Base-by-base conservation (phyloP, 2,888 invertebrate species). In the Aphidius colemani region DNA sequence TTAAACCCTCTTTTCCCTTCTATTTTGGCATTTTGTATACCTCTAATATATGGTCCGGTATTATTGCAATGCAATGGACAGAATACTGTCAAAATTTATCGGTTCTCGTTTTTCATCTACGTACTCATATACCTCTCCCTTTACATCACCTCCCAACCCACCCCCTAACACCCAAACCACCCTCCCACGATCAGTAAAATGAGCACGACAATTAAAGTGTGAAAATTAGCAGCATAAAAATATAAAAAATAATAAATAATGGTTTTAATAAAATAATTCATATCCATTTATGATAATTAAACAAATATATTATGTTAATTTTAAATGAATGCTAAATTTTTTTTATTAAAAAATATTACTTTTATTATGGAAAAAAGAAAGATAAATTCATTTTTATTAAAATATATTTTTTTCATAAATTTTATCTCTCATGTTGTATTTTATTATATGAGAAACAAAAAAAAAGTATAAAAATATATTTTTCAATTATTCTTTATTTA, bases 11-110 rank as follows among this genome's bases (percentile, higher is more conserved):
- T 58, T 67, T 45, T 59, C 10, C 55, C 66, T 56, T 59, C 8
- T 48, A 59, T 55, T 40, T 41, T 44, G 58, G n/a, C 53, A 7
- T 55, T 63, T 74, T 77, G 59, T 70, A 67, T 68, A 67, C 67
- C 68, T 67, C 78, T 82, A 82, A 82, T 82, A 82, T 82, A 82
- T 80, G 82, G 79, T 79, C 75, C 79, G 75, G 80, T 82, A 82
- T 82, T 82, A 82, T 82, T 82, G 82, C 82, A 78, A 81, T 82
- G 82, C 81, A 81, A 81, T 80, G 80, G 82, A 82, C 81, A 81
- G 82, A 82, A 81, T 80, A 81, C 80, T 82, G 82, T 82, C 82
- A 81, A 82, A 82, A 82, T 82, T 82, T 82, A 82, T 82, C 80
- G 82, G 80, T 75, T 72, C 74, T 77, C 82, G 78, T 82, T 82